Evolutionary conservation across 2,113 vertebrate species (phyloP).

Genomic region (Chionodraco myersi): DNA sequence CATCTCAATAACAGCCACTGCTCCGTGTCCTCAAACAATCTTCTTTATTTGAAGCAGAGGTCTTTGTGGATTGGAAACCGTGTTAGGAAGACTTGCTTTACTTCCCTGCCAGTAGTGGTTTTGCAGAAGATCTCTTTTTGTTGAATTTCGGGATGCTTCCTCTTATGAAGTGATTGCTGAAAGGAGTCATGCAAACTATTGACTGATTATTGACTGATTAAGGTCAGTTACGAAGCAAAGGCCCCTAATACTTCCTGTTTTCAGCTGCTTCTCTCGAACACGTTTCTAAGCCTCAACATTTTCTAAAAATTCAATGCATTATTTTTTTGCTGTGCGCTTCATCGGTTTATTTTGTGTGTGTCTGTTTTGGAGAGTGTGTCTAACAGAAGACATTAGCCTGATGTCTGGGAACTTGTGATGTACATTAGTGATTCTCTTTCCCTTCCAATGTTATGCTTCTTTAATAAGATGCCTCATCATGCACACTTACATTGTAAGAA

Average conservation of each 20-base stretch:
- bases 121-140: neutral
- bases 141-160: neutral
- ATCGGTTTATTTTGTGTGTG: no score
- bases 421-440: neutral
- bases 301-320: no score
- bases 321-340: no score
- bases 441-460: neutral
- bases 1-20: neutral
- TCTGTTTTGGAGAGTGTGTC: no score
- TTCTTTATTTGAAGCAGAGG: neutral
- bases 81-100: neutral
- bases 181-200: no score
- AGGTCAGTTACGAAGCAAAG: no score
- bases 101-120: neutral
- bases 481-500: slow-evolving; percentile 24
- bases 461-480: neutral
- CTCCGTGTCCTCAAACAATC: neutral
- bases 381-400: no score
- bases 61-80: neutral
- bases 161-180: neutral
- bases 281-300: no score
- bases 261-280: no score
- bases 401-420: no score
- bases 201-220: no score
- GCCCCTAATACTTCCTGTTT: no score